These are phyloP conservation scores for Bombus pascuorum DNA, from an alignment of 1,140 invertebrate genomes.

Conservation along the genomic window DNA sequence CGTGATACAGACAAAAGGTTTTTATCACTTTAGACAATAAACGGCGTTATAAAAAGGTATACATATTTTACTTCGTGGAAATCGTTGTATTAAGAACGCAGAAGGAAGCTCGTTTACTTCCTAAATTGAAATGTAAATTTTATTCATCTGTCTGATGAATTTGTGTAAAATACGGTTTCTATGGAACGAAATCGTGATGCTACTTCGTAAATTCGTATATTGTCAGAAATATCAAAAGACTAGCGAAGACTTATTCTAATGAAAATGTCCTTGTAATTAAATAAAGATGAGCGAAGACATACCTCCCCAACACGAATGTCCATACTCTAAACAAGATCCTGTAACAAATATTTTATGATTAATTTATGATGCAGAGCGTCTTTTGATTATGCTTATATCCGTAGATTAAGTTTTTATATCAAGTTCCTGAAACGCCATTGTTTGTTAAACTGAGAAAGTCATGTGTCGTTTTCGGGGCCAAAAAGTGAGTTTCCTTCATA, in stretches of 20 bases:
- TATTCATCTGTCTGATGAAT: not conserved
- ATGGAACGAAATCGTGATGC: not conserved
- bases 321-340: constrained; percentile 85
- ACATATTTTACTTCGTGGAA: not conserved
- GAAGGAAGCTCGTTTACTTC: not conserved
- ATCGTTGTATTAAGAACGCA: not conserved
- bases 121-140: not conserved
- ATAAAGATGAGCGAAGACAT: constrained; percentile 67
- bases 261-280: not conserved
- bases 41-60: not conserved
- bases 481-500: too few relatives aligned
- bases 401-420: not conserved
- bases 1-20: not conserved
- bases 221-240: not conserved
- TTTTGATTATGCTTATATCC: not conserved
- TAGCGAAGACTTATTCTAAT: not conserved
- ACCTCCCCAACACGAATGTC: constrained; percentile 86
- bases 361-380: not conserved
- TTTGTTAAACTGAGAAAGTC: too few relatives aligned
- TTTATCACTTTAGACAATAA: not conserved
- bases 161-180: not conserved
- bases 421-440: not conserved
- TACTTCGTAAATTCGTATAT: not conserved
- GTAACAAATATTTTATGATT: constrained; percentile 70
- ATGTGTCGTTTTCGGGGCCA: too few relatives aligned